phyloP scores from a whole-genome alignment of 2,888 invertebrate species.

The Drosophila multiciliata region DNA sequence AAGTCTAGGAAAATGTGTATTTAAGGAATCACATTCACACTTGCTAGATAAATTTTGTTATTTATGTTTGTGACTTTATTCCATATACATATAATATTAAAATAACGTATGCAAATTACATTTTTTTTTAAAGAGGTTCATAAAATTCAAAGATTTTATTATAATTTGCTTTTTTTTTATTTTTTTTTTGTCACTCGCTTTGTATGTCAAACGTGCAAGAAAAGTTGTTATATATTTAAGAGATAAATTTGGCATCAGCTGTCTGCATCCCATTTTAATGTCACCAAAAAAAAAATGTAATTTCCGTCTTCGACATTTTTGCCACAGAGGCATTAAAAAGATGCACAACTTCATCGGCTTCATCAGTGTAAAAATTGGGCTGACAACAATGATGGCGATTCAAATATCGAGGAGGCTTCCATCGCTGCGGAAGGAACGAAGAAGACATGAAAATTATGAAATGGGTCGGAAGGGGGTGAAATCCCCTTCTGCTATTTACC shows the following conservation, averaged over 20 bases:
- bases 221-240: conserved; percentile 41
- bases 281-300: conserved; percentile 81
- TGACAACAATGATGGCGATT: conserved; percentile 39
- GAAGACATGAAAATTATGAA: conserved; percentile 10
- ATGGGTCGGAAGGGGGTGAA: conserved; percentile 1
- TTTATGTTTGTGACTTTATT: conserved; percentile 1
- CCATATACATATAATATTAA: conserved; percentile 50
- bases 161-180: conserved; percentile 54
- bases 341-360: conserved; percentile 71
- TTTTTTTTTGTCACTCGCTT: conserved; percentile 16
- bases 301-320: conserved; percentile 72
- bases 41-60: neutral
- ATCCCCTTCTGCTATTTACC: neutral
- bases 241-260: conserved; percentile 74
- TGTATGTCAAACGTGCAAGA: conserved; percentile 32
- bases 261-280: conserved; percentile 73
- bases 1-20: neutral
- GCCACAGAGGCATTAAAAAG: conserved; percentile 60
- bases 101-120: conserved; percentile 81
- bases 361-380: conserved; percentile 69
- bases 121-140: conserved; percentile 62
- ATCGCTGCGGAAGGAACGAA: conserved; percentile 50
- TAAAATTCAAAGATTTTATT: conserved; percentile 75
- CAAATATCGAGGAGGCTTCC: conserved; percentile 29
- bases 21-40: conserved; percentile 3